Conservation (phyloP, 2,797 vertebrate genomes). For the Propithecus perrieri region DNA sequence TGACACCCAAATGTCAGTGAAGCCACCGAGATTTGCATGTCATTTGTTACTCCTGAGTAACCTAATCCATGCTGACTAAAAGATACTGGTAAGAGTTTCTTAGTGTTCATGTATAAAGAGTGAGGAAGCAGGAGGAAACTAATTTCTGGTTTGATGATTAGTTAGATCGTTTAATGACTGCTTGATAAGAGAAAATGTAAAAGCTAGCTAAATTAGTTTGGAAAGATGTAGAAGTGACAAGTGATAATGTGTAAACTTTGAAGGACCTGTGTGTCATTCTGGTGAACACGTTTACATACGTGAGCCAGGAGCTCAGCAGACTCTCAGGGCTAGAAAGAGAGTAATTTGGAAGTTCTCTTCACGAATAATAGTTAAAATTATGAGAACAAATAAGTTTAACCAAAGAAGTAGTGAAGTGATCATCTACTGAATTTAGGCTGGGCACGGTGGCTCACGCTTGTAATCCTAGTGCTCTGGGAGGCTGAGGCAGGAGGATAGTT, state of each 20-base stretch:
- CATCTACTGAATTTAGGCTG: background rate
- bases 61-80: background rate
- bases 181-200: background rate
- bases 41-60: background rate
- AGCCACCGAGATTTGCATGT: background rate
- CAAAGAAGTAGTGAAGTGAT: background rate
- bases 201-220: background rate
- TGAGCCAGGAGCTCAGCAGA: background rate
- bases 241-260: background rate
- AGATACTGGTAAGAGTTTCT: background rate
- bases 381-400: conserved; percentile 4
- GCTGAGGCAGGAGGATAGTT: too few relatives aligned
- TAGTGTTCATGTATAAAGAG: background rate
- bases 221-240: background rate
- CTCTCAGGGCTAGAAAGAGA: background rate
- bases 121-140: background rate
- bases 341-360: background rate
- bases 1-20: background rate
- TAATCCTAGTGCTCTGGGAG: too few relatives aligned
- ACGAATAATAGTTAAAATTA: background rate
- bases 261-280: background rate
- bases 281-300: background rate
- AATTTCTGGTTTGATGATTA: background rate
- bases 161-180: background rate
- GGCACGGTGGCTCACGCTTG: too few relatives aligned